phyloP scores from a whole-genome alignment of 2,113 vertebrate species.

The Coptodon rendalli region DNA sequence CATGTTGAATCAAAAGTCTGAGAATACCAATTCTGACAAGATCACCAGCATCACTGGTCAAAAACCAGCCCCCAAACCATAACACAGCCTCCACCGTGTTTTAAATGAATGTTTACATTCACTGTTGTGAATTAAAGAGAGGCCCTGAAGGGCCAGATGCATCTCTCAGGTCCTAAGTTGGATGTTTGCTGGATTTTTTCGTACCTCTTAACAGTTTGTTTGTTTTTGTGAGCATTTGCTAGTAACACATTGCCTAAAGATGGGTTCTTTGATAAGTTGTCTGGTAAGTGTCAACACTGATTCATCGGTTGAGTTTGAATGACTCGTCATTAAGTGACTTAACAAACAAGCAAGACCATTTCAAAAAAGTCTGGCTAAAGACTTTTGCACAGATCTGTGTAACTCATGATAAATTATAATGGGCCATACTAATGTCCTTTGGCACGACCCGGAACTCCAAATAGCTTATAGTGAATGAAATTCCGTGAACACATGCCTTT shows the following conservation, averaged over 20 bases:
- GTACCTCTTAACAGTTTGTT: not conserved
- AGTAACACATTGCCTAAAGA: not conserved
- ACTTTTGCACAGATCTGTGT: not conserved
- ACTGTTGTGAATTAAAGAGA: not conserved
- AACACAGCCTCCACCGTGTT: not conserved
- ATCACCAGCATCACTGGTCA: not conserved
- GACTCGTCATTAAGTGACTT: not conserved
- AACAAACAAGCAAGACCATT: not conserved
- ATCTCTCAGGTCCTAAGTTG: not conserved
- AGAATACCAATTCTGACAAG: not conserved
- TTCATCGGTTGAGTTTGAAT: not conserved
- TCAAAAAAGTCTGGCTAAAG: not conserved
- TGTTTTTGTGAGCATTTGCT: not conserved
- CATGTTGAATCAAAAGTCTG: not conserved
- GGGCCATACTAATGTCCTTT: not conserved
- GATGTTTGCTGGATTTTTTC: not conserved
- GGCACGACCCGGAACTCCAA: not conserved
- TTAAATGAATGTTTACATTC: not conserved
- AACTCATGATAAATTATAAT: not conserved
- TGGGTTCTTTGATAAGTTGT: not conserved
- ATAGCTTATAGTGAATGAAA: not conserved
- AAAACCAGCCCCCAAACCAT: not conserved
- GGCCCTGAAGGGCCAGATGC: not conserved
- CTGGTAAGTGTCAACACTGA: not conserved
- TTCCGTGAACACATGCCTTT: not conserved